phyloP scores from a whole-genome alignment of 2,797 vertebrate species.

The Epinephelus malabaricus region DNA sequence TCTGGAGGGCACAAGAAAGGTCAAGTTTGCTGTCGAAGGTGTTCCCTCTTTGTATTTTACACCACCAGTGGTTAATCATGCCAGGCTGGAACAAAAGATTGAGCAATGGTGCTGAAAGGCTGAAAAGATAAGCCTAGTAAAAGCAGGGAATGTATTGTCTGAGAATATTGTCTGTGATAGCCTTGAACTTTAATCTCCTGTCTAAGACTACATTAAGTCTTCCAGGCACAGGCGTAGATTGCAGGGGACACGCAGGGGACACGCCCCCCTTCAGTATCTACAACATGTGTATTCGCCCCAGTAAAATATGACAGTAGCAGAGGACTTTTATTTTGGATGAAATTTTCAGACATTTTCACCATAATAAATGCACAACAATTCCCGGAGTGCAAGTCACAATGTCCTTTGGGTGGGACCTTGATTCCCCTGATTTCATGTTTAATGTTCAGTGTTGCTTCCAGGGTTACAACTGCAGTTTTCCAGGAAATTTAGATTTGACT shows the following conservation, averaged over 20 bases:
- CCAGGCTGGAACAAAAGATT: slow-evolving; percentile 49
- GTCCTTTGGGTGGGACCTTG: too few relatives aligned
- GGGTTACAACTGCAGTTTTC: slow-evolving; percentile 28
- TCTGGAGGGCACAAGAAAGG: slow-evolving; percentile 18
- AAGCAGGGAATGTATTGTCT: slow-evolving; percentile 40
- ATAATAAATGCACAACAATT: too few relatives aligned
- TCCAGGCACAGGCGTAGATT: background rate
- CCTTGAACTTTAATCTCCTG: slow-evolving; percentile 37
- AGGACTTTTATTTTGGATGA: too few relatives aligned
- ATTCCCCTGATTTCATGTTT: too few relatives aligned
- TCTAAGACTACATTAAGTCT: slow-evolving; percentile 11
- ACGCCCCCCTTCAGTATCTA: too few relatives aligned
- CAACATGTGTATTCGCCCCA: too few relatives aligned
- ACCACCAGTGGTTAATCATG: slow-evolving; percentile 25
- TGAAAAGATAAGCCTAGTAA: slow-evolving; percentile 41
- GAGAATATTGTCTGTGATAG: slow-evolving; percentile 23
- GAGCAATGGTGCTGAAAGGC: slow-evolving; percentile 25
- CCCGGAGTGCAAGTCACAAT: too few relatives aligned
- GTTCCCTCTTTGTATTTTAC: slow-evolving; percentile 22
- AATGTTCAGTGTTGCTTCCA: too few relatives aligned
- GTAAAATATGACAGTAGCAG: too few relatives aligned
- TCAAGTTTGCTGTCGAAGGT: slow-evolving; percentile 9
- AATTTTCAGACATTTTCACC: too few relatives aligned
- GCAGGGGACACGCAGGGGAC: too few relatives aligned
- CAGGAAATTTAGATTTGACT: slow-evolving; percentile 23